Evolutionary conservation across 2,797 vertebrate species (phyloP).

Genomic region (Hirundo rustica): DNA sequence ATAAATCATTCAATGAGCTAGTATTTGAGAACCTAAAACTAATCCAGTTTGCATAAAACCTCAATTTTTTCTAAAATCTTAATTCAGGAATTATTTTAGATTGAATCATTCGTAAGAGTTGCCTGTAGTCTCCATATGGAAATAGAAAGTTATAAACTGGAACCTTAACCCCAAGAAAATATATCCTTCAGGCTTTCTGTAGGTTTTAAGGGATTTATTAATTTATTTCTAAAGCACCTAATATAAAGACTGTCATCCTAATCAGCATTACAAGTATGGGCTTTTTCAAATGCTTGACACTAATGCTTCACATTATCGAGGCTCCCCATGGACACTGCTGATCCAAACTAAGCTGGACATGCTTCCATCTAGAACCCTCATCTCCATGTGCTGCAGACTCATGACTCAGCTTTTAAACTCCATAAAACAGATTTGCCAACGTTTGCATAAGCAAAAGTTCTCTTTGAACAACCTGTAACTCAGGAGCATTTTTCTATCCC

Average conservation of each 20-base stretch:
- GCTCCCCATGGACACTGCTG: not conserved
- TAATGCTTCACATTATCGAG: not conserved
- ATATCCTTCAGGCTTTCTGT: not conserved
- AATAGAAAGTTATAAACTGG: not conserved
- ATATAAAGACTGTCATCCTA: not conserved
- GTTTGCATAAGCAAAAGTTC: not conserved
- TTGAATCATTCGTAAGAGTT: not conserved
- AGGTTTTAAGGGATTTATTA: not conserved
- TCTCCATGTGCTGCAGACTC: not conserved
- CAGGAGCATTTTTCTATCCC: not conserved
- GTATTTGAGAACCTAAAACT: constrained; percentile 8
- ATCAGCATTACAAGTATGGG: not conserved
- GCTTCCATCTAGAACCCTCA: not conserved
- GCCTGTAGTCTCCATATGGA: not conserved
- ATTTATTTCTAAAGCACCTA: not conserved
- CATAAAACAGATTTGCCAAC: not conserved
- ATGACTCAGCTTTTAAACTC: not conserved
- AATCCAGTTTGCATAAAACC: not conserved
- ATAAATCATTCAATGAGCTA: constrained; percentile 42
- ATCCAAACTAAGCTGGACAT: not conserved
- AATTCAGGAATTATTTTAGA: not conserved
- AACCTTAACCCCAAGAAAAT: not conserved
- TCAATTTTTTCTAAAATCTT: not conserved
- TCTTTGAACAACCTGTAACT: not conserved
- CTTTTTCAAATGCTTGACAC: not conserved